Evolutionary conservation across 2,113 vertebrate genomes (phyloP), one percentile per base, ranked within the genome.

Genomic region (Piaya cayana): DNA sequence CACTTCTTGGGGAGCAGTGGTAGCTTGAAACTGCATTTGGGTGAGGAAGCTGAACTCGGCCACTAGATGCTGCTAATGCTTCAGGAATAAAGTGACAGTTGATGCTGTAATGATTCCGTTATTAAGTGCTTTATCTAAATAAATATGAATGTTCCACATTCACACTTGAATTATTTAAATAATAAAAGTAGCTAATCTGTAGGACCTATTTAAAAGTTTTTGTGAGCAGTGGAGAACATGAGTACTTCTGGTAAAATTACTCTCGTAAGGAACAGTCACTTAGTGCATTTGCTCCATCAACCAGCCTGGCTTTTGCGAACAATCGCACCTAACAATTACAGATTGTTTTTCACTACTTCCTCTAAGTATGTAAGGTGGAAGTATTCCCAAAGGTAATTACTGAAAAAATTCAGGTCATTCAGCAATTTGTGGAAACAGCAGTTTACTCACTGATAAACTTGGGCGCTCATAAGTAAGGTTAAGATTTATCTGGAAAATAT

Each of bases 11-110:
- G 39, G 22, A 76, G 23, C 52, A 17, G 47, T 1, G 42, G 13
- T 6, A 14, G 37, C 14, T 19, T 42, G 23, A 5, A 84, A 9
- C 2, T 2, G 2, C 36, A 30, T 81, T 15, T 19, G 20, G 22
- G 12, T 22, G 63, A 18, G 84, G 29, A 67, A 15, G 56, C 82
- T 77, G 7, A 43, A 18, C 29, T 4, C 15, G 1, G 52, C 88
- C 98, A 80, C 93, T 67, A 97, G 97, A 50, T 97, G 96, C 29
- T 97, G 95, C 62, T 96, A 2, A 69, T 64, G 74, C 60, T 59
- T 55, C 17, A 45, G 43, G 72, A 76, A 47, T 25, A 2, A 42
- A 21, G 60, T 4, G 15, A 2, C 52, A 22, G 15, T n/a, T 49
- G 47, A 9, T 19, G 19, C 8, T 1, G 0, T 13, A 19, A 37